Base-by-base conservation (phyloP, 2,113 vertebrate species). In the Sakesphorus luctuosus region DNA sequence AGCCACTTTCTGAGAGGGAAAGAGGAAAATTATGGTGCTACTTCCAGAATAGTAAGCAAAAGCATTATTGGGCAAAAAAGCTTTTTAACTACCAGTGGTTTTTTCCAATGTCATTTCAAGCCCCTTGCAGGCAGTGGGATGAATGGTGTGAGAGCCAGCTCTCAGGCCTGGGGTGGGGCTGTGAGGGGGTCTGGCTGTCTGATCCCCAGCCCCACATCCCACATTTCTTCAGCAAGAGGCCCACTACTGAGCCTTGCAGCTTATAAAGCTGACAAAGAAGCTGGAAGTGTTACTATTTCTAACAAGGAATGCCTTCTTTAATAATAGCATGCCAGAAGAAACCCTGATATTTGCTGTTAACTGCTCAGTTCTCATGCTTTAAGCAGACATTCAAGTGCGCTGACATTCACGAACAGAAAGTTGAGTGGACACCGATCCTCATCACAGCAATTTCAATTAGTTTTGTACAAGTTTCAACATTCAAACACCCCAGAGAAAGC, bases 401-500 rank as follows among this genome's bases (percentile, higher is more conserved):
- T 97, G 96, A 97, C 96, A 96, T 87, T 94, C 84, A 95, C 84
- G 67, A 86, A 75, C 43, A 82, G 73, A 89, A 96, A 98, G 97
- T 77, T 96, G 90, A 98, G 94, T 91, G 73, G 97, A 96, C 97
- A 96, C 50, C 38, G 75, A 91, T 96, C 96, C 97, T 98, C 97
- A 98, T 97, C 97, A 96, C 93, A 96, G 97, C 97, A 97, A 98
- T 98, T 98, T 98, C 97, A 98, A 98, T 98, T 97, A 97, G 96
- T 96, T 96, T 97, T 96, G 82, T 93, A 96, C 95, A 97, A 98
- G 97, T 98, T 98, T 97, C 98, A 98, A 98, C 97, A 97, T 97
- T 98, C 97, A 92, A 95, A 98, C 94, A 96, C 97, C 97, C 95
- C 96, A 94, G 96, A 98, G 97, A 98, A 98, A 97, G 97, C 97